These are phyloP conservation scores for Podiceps cristatus DNA, from an alignment of 2,113 vertebrate species.

Conservation along the genomic window DNA sequence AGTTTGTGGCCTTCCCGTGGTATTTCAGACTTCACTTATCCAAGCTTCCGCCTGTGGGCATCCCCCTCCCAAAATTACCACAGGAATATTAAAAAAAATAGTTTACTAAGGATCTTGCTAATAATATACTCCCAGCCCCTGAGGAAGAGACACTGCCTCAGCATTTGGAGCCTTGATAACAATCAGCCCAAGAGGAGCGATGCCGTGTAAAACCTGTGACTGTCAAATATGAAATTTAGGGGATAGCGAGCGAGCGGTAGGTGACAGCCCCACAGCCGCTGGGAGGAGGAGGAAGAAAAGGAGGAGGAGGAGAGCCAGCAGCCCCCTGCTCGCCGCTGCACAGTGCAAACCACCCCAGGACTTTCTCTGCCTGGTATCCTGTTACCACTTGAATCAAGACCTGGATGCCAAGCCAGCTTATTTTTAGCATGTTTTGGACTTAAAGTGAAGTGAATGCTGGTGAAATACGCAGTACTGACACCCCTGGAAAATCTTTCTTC, in stretches of 20 bases:
- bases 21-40: background rate
- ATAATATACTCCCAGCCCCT: background rate
- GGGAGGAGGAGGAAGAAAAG: background rate
- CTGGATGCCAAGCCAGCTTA: slow-evolving; percentile 16
- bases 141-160: background rate
- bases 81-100: background rate
- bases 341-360: background rate
- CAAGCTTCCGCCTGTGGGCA: background rate
- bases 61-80: background rate
- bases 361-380: background rate
- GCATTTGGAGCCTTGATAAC: rapidly evolving
- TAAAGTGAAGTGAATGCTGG: background rate
- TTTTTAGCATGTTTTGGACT: slow-evolving; percentile 51
- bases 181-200: rapidly evolving
- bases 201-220: background rate
- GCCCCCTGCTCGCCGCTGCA: rapidly evolving
- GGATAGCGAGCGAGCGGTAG: rapidly evolving
- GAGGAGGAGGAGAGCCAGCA: background rate
- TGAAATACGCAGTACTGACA: slow-evolving; percentile 26
- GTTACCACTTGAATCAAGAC: slow-evolving; percentile 7
- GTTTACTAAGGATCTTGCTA: background rate
- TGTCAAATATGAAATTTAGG: background rate
- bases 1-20: background rate
- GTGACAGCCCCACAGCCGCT: background rate
- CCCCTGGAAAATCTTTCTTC: slow-evolving; percentile 36